phyloP scores from a whole-genome alignment of 2,797 vertebrate genomes.

The Bryconaethiops microstoma region DNA sequence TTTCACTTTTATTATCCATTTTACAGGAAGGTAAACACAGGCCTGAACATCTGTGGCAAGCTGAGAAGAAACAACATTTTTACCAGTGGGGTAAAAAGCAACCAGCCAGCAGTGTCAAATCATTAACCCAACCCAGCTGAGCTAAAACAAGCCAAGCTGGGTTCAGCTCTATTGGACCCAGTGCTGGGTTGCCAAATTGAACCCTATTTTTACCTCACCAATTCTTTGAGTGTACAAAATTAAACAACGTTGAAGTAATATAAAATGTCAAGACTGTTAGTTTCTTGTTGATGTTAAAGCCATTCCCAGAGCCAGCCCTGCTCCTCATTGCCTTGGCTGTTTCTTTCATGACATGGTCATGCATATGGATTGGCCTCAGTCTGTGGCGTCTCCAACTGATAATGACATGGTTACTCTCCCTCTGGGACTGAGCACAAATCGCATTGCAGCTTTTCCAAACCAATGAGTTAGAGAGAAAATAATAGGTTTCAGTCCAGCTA shows the following conservation, averaged over 20 bases:
- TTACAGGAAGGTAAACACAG: too few species aligned
- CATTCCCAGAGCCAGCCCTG: neutral
- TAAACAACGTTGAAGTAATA: neutral
- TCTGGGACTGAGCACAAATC: neutral
- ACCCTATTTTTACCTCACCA: too few species aligned
- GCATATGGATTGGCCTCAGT: neutral
- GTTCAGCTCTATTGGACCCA: too few species aligned
- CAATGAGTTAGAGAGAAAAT: neutral
- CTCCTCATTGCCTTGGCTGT: neutral
- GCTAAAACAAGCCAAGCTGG: too few species aligned
- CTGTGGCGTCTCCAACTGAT: neutral
- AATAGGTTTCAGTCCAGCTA: neutral
- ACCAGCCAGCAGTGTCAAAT: too few species aligned
- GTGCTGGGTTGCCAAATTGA: too few species aligned
- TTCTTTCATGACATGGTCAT: neutral
- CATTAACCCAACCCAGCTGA: too few species aligned
- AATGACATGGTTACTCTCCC: slow-evolving; percentile 6
- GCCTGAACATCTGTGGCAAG: too few species aligned
- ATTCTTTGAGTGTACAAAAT: neutral
- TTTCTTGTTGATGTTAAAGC: too few species aligned
- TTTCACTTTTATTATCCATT: too few species aligned
- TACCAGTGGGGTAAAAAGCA: too few species aligned
- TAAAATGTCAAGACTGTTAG: neutral
- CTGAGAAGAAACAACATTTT: too few species aligned
- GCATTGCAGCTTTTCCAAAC: neutral